A percentile compares a stretch with the other conserved stretches of the same genome.
These are phyloP conservation scores for Odontesthes bonariensis DNA, from an alignment of 2,113 vertebrate species.

Conservation along the genomic window DNA sequence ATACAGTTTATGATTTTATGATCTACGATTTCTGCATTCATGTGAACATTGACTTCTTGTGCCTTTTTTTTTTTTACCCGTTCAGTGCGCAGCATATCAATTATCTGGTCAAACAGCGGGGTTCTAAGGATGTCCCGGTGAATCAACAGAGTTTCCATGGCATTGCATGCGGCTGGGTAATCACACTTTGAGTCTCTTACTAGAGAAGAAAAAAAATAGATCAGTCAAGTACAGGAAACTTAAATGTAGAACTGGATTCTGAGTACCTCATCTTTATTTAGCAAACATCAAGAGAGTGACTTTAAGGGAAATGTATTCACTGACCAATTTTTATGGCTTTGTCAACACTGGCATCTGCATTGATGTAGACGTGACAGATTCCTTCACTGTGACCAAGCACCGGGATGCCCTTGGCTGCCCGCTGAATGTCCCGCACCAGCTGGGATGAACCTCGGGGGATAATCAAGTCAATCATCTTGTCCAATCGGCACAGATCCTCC, in stretches of 20 bases:
- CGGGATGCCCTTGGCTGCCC: constrained; percentile 92
- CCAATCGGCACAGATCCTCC: constrained; percentile 93
- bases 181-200: constrained; percentile 98
- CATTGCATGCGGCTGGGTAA: constrained; percentile 97
- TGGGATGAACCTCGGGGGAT: constrained; percentile 96
- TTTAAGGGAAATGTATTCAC: constrained; percentile 6
- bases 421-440: constrained; percentile 92
- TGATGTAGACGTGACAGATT: constrained; percentile 95
- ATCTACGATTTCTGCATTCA: too few relatives aligned
- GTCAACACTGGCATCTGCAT: constrained; percentile 90
- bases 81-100: constrained; percentile 94
- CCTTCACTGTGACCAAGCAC: constrained; percentile 98
- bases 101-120: constrained; percentile 95
- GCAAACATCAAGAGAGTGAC: too few relatives aligned
- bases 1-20: too few relatives aligned
- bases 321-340: constrained; percentile 93
- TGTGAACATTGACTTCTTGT: neutral
- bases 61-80: constrained; percentile 77
- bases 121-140: constrained; percentile 93
- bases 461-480: constrained; percentile 96
- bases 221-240: neutral
- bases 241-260: neutral
- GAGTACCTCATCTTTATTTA: too few relatives aligned
- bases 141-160: constrained; percentile 95
- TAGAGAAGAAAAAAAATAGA: constrained; percentile 67